Evolutionary conservation across 2,888 invertebrate genomes (phyloP), one percentile per base, ranked within the genome.

Genomic region (Seira ritae): DNA sequence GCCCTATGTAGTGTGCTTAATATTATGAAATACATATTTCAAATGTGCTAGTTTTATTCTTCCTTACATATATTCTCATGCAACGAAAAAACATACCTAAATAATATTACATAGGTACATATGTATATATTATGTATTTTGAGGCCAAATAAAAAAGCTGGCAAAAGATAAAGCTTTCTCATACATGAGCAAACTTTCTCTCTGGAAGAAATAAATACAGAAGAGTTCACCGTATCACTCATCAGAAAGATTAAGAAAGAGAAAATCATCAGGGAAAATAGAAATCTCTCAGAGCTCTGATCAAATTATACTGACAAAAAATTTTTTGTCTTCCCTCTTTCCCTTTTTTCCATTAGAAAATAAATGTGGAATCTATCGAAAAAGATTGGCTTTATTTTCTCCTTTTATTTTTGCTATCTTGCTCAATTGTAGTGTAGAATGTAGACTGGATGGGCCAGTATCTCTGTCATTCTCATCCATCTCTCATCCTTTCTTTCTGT

Each of bases 291-390:
- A 77, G 78, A 82, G 69, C 72, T 77, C 83, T 83, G 83, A 83
- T 83, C 83, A 83, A 83, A 83, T 83, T 83, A 83, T 83, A 73
- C 83, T 83, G 78, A 72, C 83, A 83, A 83, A 83, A 81, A 78
- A 62, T 68, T 77, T 76, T 81, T 46, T 69, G 60, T 77, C 77
- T 69, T 77, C 42, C 70, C 73, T 10, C 22, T 46, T 8, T 66
- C 55, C 15, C 24, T 23, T 17, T 65, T 50, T 75, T 67, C 42
- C 55, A 55, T 55, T 69, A n/a, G 74, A 55, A 55, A 55, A 55
- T 55, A 74, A 74, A 76, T 77, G 73, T 78, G 69, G 73, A 78
- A 74, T 73, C 31, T 77, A 83, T 82, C 31, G 46, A 73, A 55
- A 55, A 55, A 82, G 62, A 77, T 72, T 82, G 83, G 69, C 69